phyloP scores from a whole-genome alignment of 2,888 invertebrate species.

The Idaea straminata region DNA sequence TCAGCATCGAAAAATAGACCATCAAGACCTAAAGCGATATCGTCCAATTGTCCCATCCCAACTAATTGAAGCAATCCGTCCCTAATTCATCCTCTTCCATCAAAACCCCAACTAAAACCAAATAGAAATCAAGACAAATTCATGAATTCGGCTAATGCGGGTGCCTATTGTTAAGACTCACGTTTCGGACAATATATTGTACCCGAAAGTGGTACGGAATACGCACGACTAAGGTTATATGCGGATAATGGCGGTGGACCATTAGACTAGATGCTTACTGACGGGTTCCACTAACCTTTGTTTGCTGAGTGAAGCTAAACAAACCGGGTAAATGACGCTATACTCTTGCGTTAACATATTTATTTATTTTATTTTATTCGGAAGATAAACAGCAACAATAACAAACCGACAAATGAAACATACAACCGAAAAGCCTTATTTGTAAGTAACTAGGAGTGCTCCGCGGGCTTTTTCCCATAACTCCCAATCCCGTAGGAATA shows the following conservation, averaged over 20 bases:
- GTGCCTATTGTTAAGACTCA: constrained; percentile 21
- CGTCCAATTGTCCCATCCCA: neutral
- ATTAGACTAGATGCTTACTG: constrained; percentile 19
- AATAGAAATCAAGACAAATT: constrained; percentile 13
- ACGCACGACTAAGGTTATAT: constrained; percentile 40
- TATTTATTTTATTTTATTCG: neutral
- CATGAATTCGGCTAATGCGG: constrained; percentile 9
- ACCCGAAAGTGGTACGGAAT: constrained; percentile 34
- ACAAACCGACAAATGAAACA: no score
- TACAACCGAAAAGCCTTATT: no score
- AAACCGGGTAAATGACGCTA: neutral
- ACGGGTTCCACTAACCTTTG: neutral
- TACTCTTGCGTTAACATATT: neutral
- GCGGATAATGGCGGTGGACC: constrained; percentile 34
- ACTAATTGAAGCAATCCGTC: neutral
- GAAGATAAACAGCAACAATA: neutral
- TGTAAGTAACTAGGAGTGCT: no score
- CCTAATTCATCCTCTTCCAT: neutral
- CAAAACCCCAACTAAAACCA: neutral
- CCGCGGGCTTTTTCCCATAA: no score
- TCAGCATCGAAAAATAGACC: no score
- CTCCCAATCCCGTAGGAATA: no score
- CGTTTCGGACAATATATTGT: constrained; percentile 33
- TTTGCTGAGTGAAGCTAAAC: neutral
- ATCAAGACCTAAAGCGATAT: no score